Evolutionary conservation across 2,888 invertebrate genomes (phyloP), one percentile per base, ranked within the genome.

Genomic region (Eupsilia transversa): DNA sequence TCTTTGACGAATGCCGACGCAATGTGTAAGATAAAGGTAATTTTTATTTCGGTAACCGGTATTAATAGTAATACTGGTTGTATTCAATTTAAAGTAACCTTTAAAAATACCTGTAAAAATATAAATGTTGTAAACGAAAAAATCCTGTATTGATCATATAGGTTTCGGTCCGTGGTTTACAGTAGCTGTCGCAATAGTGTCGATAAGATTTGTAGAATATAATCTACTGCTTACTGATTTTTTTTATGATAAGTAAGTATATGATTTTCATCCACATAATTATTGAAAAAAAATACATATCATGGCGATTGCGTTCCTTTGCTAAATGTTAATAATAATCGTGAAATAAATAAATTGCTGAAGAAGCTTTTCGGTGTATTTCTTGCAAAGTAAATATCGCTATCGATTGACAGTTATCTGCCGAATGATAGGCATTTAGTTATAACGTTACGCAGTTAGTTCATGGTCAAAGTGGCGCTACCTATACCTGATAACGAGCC

Each of bases 381-480:
- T 70, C 68, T 67, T 74, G 59, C 59, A 70, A 70, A 61, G 57
- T 80, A 74, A 73, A 81, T 59, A 81, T 35, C 27, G 57, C 57
- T 84, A 81, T 80, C 74, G 49, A 70, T 63, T 73, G 30, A 30
- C 57, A 68, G 66, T 60, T 81, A 81, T 84, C 81, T 60, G n/a
- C 46, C 41, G 30, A 57, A 59, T 67, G 72, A 71, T 63, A 84
- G 49, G 60, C 49, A 56, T 59, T 49, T 64, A 57, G 76, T 59
- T 43, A 30, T 30, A 57, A 66, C 56, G 30, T 65, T 82, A 72
- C 59, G 23, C 63, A 57, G 77, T 85, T 72, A 72, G 85, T 83
- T 83, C 82, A 83, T 69, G 83, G 83, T 77, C 82, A 61, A 27
- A 75, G n/a, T 60, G 69, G 82, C 72, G 85, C 85, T 83, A 74